phyloP scores from a whole-genome alignment of 2,888 invertebrate genomes.

The Molorchus minor region DNA sequence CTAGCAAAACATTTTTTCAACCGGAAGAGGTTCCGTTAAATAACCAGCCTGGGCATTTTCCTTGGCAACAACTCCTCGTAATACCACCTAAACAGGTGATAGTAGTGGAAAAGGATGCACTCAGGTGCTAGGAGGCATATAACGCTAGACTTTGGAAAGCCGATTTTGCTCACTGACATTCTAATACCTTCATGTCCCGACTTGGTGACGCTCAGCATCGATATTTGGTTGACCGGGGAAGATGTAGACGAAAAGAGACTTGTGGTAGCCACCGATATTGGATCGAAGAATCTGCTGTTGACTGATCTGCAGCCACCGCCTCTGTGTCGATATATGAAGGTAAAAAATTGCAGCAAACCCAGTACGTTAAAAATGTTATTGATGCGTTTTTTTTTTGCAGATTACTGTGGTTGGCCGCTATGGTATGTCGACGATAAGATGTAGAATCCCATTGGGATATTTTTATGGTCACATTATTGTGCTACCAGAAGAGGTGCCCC shows the following conservation, averaged over 20 bases:
- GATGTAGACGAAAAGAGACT: slow-evolving; percentile 86
- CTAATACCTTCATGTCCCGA: slow-evolving; percentile 83
- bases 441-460: slow-evolving; percentile 90
- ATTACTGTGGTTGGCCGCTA: slow-evolving; percentile 92
- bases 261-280: slow-evolving; percentile 87
- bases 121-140: slow-evolving; percentile 93
- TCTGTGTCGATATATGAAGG: slow-evolving; percentile 88
- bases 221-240: slow-evolving; percentile 89
- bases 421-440: slow-evolving; percentile 89
- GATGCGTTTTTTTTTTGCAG: slow-evolving; percentile 59
- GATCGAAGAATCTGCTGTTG: slow-evolving; percentile 83
- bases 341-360: slow-evolving; percentile 55
- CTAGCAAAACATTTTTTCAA: slow-evolving; percentile 17
- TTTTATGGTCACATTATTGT: slow-evolving; percentile 91
- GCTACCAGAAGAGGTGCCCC: slow-evolving; percentile 67
- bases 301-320: slow-evolving; percentile 92
- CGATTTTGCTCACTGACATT: slow-evolving; percentile 86
- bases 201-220: slow-evolving; percentile 85
- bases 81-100: slow-evolving; percentile 84
- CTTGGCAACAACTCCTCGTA: slow-evolving; percentile 68
- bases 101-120: slow-evolving; percentile 92
- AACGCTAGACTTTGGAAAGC: slow-evolving; percentile 89
- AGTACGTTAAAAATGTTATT: background rate
- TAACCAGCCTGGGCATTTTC: slow-evolving; percentile 31
- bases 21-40: slow-evolving; percentile 29